Evolutionary conservation across 2,113 vertebrate genomes (phyloP), one percentile per base, ranked within the genome.

Genomic region (Phalacrocorax carbo): DNA sequence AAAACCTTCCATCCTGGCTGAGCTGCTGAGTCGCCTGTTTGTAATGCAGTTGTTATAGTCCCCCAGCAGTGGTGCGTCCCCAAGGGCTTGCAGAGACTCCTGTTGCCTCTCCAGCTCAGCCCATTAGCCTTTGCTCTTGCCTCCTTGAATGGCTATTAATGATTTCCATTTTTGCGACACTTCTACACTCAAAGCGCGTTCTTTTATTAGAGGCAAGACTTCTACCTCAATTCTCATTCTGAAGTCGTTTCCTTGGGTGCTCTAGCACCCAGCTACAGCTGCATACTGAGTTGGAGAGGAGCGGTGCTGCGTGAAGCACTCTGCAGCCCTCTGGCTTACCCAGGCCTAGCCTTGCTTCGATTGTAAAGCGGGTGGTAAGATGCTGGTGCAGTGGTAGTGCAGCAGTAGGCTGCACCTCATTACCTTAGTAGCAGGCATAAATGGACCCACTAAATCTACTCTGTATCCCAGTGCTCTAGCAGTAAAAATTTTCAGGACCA

Each of bases 221-320:
- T 61, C 5, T 15, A n/a, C 57, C 75, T 83, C 44, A 6, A 4
- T 51, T 70, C 40, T 90, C 62, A 27, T 68, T 30, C 55, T 9
- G 34, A 18, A n/a, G 40, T 6, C 8, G 27, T 64, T 76, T 42
- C 40, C n/a, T 48, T 6, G 30, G 38, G 57, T 26, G 32, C 44
- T 40, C 12, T 7, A 36, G 61, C 73, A 60, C 57, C 58, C 32
- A 17, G 34, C 58, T 18, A 5, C 20, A 34, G 42, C 72, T 13
- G 27, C 13, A 2, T 15, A 5, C 38, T 18, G 68, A 18, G 3
- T 5, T 16, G 60, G 57, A 10, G 68, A 34, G 48, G 68, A 49
- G 48, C 0, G 2, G 75, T 16, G 60, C 62, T 25, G n/a, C 0
- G 4, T 22, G 62, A 15, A 12, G 76, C 15, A 1, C 19, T 13